phyloP scores from a whole-genome alignment of 2,797 vertebrate species.

The Cirrhinus mrigala region DNA sequence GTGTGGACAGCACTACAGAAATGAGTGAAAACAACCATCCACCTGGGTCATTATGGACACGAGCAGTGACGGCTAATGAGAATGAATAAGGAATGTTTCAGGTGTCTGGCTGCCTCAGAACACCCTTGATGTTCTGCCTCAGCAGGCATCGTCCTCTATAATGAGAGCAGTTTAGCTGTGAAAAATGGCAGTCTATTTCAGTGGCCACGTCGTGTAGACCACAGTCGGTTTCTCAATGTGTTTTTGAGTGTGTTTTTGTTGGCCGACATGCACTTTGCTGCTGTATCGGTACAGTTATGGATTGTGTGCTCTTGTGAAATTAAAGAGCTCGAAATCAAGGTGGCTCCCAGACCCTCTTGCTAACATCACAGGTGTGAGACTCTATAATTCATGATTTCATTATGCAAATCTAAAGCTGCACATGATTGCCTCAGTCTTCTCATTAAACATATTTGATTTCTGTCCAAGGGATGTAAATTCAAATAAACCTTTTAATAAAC shows the following conservation, averaged over 20 bases:
- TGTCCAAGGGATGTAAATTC: slow-evolving; percentile 6
- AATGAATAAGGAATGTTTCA: slow-evolving; percentile 40
- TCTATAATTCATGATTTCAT: slow-evolving; percentile 37
- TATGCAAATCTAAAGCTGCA: slow-evolving; percentile 38
- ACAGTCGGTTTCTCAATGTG: background rate
- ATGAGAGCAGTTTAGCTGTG: background rate
- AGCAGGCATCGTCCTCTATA: slow-evolving; percentile 8
- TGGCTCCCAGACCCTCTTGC: slow-evolving; percentile 20
- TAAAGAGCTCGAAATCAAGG: slow-evolving; percentile 25
- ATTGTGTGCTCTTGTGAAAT: background rate
- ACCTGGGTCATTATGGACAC: slow-evolving; percentile 49
- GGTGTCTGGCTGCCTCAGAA: background rate
- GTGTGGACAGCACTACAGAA: slow-evolving; percentile 58
- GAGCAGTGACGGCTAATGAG: slow-evolving; percentile 46
- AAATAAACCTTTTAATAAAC: slow-evolving; percentile 31
- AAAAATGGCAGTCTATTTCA: slow-evolving; percentile 27
- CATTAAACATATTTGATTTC: slow-evolving; percentile 22
- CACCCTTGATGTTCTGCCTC: slow-evolving; percentile 12
- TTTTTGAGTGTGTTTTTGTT: slow-evolving; percentile 14
- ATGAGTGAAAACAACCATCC: slow-evolving; percentile 28
- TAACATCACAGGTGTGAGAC: slow-evolving; percentile 16
- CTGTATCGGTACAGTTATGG: slow-evolving; percentile 1
- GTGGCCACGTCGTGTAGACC: background rate
- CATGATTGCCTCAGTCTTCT: slow-evolving; percentile 23
- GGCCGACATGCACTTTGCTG: background rate